These are phyloP conservation scores for Leucopsar rothschildi DNA, from an alignment of 2,113 vertebrate genomes.

Conservation along the genomic window DNA sequence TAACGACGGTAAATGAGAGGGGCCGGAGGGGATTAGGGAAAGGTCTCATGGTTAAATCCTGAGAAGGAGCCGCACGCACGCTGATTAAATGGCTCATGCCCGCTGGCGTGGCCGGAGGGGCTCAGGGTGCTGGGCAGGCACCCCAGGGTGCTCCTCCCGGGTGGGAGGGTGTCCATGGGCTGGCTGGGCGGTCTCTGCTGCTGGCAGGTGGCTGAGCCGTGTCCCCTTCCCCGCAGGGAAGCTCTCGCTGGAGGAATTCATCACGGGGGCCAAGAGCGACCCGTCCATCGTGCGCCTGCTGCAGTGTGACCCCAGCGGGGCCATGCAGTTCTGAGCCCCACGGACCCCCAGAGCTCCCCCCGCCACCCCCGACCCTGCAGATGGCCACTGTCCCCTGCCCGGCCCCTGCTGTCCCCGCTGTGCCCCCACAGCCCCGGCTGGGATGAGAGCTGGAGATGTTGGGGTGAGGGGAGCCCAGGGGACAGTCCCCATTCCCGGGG, in stretches of 20 bases:
- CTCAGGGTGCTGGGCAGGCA: neutral
- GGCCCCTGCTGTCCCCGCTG: accelerated
- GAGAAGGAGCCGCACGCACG: neutral
- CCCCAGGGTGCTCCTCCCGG: accelerated
- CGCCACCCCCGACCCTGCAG: neutral
- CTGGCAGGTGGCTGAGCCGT: neutral
- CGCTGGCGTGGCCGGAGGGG: accelerated
- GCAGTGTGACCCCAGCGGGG: slow-evolving; percentile 96
- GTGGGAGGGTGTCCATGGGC: accelerated
- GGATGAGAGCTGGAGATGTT: neutral
- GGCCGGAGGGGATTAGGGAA: slow-evolving; percentile 37
- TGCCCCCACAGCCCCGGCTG: neutral
- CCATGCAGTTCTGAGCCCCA: slow-evolving; percentile 87
- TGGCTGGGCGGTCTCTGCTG: accelerated
- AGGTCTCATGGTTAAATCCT: slow-evolving; percentile 46
- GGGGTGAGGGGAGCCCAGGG: neutral
- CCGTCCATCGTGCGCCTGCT: slow-evolving; percentile 97
- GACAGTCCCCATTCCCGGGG: accelerated
- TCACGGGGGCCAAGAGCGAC: slow-evolving; percentile 98
- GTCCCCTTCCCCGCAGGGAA: slow-evolving; percentile 77
- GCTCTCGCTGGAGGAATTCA: slow-evolving; percentile 96
- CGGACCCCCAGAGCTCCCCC: neutral
- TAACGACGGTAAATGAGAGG: slow-evolving; percentile 88
- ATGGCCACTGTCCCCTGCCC: neutral
- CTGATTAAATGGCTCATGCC: slow-evolving; percentile 23